Conservation (phyloP, 2,888 invertebrate species). For the Euphydryas editha region DNA sequence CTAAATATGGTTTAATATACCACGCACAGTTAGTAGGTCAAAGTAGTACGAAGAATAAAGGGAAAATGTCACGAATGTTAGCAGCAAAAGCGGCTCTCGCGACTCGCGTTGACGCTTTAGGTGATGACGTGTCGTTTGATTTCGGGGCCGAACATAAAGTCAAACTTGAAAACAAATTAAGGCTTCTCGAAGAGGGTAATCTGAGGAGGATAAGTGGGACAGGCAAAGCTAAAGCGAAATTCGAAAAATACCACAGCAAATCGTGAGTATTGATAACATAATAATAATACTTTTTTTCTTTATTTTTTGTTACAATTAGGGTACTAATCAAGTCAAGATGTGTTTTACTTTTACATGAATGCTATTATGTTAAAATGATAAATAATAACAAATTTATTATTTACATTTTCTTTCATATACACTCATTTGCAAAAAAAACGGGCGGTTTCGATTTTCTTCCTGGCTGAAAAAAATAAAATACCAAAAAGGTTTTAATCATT, state of each 20-base stretch:
- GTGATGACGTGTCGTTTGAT: constrained; percentile 93
- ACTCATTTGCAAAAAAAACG: too few species aligned
- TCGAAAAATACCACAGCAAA: constrained; percentile 95
- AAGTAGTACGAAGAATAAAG: constrained; percentile 94
- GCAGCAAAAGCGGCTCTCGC: constrained; percentile 98
- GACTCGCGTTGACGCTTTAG: constrained; percentile 97
- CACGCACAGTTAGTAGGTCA: constrained; percentile 97
- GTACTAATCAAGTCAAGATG: too few species aligned
- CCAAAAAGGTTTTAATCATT: too few species aligned
- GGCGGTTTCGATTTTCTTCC: too few species aligned
- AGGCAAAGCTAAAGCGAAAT: constrained; percentile 93
- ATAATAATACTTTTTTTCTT: too few species aligned
- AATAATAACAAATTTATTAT: too few species aligned
- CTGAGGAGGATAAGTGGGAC: constrained; percentile 92
- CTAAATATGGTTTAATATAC: constrained; percentile 99
- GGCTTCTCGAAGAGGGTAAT: constrained; percentile 94
- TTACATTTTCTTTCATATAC: too few species aligned
- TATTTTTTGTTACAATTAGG: constrained; percentile 6
- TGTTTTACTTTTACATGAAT: too few species aligned
- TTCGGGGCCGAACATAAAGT: constrained; percentile 95
- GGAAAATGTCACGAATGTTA: constrained; percentile 97
- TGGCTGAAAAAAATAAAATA: too few species aligned
- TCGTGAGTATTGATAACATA: constrained; percentile 80
- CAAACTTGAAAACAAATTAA: constrained; percentile 91
- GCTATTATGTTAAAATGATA: too few species aligned